Conservation (phyloP, 2,797 vertebrate species). For the Sphenodon punctatus region DNA sequence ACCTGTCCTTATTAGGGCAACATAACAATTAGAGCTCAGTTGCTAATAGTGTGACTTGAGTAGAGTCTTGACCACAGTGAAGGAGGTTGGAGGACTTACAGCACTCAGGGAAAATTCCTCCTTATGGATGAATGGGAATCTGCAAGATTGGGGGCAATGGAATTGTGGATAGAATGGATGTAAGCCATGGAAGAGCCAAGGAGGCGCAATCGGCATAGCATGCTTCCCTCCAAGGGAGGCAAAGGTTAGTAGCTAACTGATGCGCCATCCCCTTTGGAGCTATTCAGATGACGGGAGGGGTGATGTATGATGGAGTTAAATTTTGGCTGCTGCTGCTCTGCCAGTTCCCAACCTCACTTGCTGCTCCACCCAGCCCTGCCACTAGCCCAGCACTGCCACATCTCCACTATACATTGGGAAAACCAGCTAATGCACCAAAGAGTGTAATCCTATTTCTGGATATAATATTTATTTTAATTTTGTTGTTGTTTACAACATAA, state of each 20-base stretch:
- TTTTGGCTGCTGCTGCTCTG: too few species aligned
- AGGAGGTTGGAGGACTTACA: not conserved
- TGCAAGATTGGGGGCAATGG: not conserved
- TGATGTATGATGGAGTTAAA: too few species aligned
- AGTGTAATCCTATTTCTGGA: constrained; percentile 30
- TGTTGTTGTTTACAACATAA: not conserved
- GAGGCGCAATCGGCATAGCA: too few species aligned
- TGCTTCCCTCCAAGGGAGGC: too few species aligned
- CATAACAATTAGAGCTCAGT: not conserved
- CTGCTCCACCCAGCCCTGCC: too few species aligned
- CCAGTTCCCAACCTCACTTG: too few species aligned
- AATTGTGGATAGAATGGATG: not conserved
- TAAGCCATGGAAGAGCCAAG: not conserved
- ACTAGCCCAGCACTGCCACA: too few species aligned
- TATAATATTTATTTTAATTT: not conserved
- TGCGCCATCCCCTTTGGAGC: too few species aligned
- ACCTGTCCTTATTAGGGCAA: not conserved
- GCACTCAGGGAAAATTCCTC: not conserved
- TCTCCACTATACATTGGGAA: too few species aligned
- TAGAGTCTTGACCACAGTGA: not conserved
- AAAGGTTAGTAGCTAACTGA: too few species aligned
- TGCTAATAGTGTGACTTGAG: not conserved
- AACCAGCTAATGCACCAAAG: too few species aligned
- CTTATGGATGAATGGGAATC: accelerated
- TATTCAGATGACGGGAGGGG: too few species aligned